Evolutionary conservation across 1,140 invertebrate species (phyloP).

Genomic region (Grapholita molesta): DNA sequence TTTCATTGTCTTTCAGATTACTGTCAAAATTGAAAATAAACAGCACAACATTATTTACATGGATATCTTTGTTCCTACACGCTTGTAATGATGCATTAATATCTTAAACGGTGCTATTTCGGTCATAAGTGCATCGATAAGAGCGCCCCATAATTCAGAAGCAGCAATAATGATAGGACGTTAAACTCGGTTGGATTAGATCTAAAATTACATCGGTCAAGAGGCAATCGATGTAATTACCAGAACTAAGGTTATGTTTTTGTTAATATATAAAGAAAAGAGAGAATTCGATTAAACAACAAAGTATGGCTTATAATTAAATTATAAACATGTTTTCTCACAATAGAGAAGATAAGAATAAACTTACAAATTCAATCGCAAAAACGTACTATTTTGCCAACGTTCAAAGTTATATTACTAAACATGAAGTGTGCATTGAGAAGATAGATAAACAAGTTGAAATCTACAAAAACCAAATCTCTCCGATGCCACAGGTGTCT

Average conservation of each 20-base stretch:
- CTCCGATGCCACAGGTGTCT: slow-evolving; percentile 4
- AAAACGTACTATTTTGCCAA: background rate
- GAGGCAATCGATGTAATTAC: background rate
- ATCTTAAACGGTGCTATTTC: slow-evolving; percentile 49
- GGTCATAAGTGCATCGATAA: slow-evolving; percentile 58
- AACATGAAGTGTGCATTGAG: background rate
- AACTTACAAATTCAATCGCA: background rate
- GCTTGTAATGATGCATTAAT: slow-evolving; percentile 45
- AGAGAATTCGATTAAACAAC: too few species aligned
- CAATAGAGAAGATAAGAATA: background rate
- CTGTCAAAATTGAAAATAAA: too few species aligned
- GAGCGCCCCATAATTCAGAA: slow-evolving; percentile 34
- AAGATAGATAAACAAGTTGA: background rate
- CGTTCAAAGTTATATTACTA: background rate
- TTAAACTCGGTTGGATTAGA: slow-evolving; percentile 31
- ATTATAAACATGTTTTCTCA: too few species aligned
- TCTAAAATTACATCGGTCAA: background rate
- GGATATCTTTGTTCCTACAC: slow-evolving; percentile 23
- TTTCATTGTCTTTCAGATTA: too few species aligned
- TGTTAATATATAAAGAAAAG: too few species aligned
- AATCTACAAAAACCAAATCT: background rate
- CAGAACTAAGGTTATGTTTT: background rate
- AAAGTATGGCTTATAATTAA: too few species aligned
- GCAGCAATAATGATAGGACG: slow-evolving; percentile 53
- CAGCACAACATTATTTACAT: background rate